Percentiles rank a stretch among this genome's conserved stretches.
These are phyloP conservation scores for Dysmachus trigonus DNA, from an alignment of 2,888 invertebrate genomes.

Conservation along the genomic window DNA sequence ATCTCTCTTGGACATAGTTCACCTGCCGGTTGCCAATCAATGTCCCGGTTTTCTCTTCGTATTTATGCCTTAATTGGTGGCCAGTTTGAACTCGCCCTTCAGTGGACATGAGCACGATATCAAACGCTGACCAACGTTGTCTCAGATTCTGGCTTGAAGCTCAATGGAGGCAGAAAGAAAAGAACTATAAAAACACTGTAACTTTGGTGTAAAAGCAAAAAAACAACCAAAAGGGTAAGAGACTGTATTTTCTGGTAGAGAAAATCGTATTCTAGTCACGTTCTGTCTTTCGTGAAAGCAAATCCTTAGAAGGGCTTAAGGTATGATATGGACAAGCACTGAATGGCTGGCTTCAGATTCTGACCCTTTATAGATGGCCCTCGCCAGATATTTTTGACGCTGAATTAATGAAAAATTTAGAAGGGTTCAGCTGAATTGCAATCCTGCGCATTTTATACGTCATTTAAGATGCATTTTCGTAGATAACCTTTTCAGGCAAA, in stretches of 20 bases:
- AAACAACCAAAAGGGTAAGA: neutral
- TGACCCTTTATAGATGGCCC: slow-evolving; percentile 35
- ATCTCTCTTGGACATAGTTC: neutral
- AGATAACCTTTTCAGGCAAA: neutral
- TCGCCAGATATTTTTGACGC: slow-evolving; percentile 19
- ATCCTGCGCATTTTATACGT: neutral
- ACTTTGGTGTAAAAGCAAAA: neutral
- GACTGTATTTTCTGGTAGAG: neutral
- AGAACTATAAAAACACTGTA: neutral
- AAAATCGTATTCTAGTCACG: slow-evolving; percentile 37
- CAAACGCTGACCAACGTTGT: slow-evolving; percentile 34
- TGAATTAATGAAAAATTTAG: slow-evolving; percentile 25
- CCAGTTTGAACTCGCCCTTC: slow-evolving; percentile 4
- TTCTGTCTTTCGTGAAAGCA: slow-evolving; percentile 36
- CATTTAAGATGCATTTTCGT: neutral
- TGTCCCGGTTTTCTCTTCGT: slow-evolving; percentile 27
- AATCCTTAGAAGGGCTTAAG: slow-evolving; percentile 32
- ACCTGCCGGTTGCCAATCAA: slow-evolving; percentile 37
- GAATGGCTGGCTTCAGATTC: slow-evolving; percentile 33
- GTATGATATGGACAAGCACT: slow-evolving; percentile 11
- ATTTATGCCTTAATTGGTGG: slow-evolving; percentile 39
- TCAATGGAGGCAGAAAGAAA: neutral
- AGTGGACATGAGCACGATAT: slow-evolving; percentile 37
- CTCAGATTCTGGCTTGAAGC: neutral
- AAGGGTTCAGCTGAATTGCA: neutral